Conservation (phyloP, 2,113 vertebrate species). For the Heterotilapia buettikoferi region DNA sequence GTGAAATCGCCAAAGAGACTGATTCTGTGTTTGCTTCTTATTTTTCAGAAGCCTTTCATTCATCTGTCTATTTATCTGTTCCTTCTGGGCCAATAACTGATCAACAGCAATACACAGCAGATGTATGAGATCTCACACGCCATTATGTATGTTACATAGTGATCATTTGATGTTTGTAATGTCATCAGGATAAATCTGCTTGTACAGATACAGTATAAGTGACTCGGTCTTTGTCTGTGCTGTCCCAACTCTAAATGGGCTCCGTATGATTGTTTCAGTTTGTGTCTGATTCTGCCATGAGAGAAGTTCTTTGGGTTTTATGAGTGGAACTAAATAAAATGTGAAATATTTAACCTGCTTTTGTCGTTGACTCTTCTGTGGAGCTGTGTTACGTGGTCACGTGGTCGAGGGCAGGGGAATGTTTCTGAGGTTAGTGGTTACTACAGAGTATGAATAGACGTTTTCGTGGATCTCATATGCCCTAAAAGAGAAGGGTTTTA, state of each 20-base stretch:
- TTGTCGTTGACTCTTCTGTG: not conserved
- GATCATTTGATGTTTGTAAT: constrained; percentile 50
- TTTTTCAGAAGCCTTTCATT: constrained; percentile 75
- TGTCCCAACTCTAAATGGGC: constrained; percentile 39
- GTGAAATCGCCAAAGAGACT: constrained; percentile 51
- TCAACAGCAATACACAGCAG: constrained; percentile 31
- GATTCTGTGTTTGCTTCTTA: constrained; percentile 73
- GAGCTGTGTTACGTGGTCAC: not conserved
- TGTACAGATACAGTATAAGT: not conserved
- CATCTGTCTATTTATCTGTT: constrained; percentile 49
- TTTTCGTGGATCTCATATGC: not conserved
- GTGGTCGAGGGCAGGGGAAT: not conserved
- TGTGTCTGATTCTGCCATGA: constrained; percentile 13
- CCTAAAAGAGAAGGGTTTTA: not conserved
- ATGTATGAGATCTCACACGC: constrained; percentile 23
- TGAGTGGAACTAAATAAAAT: constrained; percentile 68
- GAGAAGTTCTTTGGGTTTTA: constrained; percentile 46
- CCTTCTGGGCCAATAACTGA: constrained; percentile 33
- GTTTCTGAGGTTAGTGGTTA: not conserved
- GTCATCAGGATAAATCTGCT: constrained; percentile 46
- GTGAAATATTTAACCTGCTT: constrained; percentile 55
- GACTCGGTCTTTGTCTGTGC: constrained; percentile 25
- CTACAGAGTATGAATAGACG: not conserved
- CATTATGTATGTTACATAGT: constrained; percentile 55
- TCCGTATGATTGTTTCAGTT: constrained; percentile 7